Base-by-base conservation (phyloP, 2,113 vertebrate genomes). In the Zootoca vivipara region DNA sequence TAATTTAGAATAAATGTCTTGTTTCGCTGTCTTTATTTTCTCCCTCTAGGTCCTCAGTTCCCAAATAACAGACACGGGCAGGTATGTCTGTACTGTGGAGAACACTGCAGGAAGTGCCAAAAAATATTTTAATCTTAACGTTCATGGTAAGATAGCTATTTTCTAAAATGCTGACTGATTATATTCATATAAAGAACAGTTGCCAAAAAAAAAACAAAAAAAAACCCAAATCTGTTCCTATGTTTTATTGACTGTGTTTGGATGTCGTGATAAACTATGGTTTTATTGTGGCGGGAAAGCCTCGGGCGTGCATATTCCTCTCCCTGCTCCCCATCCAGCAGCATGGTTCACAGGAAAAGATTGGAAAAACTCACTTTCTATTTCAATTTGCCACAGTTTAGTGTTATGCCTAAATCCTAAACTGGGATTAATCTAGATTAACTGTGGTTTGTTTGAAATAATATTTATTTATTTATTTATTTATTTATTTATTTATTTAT, bases 121-220 rank as follows among this genome's bases (percentile, higher is more conserved):
- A 89, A 99, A 99, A 88, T 96, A 96, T 58, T 99, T 99, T 91
- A 98, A 99, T 92, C 96, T 99, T 72, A 98, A 99, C 65, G 97
- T 99, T 90, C 97, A 99, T 0, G 96, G 99, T 99, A 94, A 97
- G 98, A 92, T 4, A 72, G 10, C 3, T 83, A 69, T 90, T 87
- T 33, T n/a, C 2, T 65, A 24, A 83, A n/a, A 86, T 86, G 87
- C 83, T 91, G 18, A 20, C 67, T 85, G 7, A 20, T 40, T 26
- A 28, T 1, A 30, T 46, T 90, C 75, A 40, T 30, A 52, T 38
- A 35, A 89, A 33, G 33, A 13, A 42, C 15, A 24, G 8, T 33
- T 64, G 35, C 62, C 78, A 42, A 16, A 69, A 5, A 12, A n/a
- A n/a, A n/a, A n/a, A n/a, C n/a, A n/a, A n/a, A n/a, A n/a, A n/a